Percentiles rank a stretch among this genome's conserved stretches.
Conservation (phyloP, 2,113 vertebrate genomes). For the Pongo abelii region DNA sequence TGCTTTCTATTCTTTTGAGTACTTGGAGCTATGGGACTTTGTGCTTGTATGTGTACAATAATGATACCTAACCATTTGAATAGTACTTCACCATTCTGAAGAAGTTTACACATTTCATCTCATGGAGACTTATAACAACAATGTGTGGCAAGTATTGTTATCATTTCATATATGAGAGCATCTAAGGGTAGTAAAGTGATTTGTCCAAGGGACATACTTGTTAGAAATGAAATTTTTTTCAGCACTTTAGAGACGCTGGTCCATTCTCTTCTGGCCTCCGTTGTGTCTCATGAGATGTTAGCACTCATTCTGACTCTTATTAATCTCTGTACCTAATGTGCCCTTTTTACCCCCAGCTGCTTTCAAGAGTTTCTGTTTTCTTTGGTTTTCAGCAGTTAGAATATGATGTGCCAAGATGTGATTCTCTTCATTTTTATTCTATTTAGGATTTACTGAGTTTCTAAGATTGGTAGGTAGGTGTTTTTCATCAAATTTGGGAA, state of each 20-base stretch:
- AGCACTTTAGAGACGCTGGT: not conserved
- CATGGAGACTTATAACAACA: not conserved
- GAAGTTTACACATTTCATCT: not conserved
- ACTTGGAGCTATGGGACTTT: not conserved
- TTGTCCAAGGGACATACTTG: not conserved
- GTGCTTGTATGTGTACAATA: not conserved
- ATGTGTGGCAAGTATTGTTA: not conserved
- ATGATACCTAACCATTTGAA: not conserved
- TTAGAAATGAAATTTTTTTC: not conserved
- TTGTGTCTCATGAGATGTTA: not conserved
- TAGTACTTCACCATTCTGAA: not conserved
- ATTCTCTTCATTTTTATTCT: not conserved
- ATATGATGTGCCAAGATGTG: not conserved
- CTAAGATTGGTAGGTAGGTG: not conserved
- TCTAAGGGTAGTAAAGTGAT: not conserved
- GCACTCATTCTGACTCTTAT: not conserved
- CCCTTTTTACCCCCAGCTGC: not conserved
- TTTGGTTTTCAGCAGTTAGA: not conserved
- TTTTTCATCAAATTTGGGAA: conserved; percentile 28
- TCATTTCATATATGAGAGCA: not conserved
- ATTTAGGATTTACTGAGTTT: not conserved
- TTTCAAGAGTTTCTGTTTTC: not conserved
- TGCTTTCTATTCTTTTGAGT: not conserved
- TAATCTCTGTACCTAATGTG: not conserved
- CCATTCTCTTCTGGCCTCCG: not conserved